A percentile compares a stretch with the other conserved stretches of the same genome.
Conservation (phyloP, 2,113 vertebrate species). For the Dunckerocampus dactyliophorus region DNA sequence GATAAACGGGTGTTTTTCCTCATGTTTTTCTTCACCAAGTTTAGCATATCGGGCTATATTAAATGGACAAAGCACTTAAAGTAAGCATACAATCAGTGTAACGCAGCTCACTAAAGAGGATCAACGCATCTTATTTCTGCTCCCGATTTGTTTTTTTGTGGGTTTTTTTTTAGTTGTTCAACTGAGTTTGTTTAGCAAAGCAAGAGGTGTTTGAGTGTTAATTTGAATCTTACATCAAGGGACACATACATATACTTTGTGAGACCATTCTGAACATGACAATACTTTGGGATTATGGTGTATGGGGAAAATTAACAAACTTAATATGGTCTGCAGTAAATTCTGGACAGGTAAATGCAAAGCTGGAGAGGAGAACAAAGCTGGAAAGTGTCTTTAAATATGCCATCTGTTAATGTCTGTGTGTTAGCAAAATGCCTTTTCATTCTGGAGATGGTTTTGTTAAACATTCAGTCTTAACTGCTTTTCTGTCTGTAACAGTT, state of each 20-base stretch:
- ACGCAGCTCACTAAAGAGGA: conserved; percentile 30
- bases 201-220: conserved; percentile 35
- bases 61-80: conserved; percentile 37
- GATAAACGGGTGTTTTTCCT: conserved; percentile 17
- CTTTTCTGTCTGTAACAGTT: conserved; percentile 38
- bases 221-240: conserved; percentile 24
- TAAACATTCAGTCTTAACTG: conserved; percentile 29
- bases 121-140: conserved; percentile 19
- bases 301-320: not conserved
- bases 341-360: too few relatives aligned
- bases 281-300: conserved; percentile 21
- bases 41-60: not conserved
- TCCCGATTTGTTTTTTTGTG: not conserved
- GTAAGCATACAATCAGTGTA: conserved; percentile 20
- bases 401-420: conserved; percentile 9
- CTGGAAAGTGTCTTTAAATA: too few relatives aligned
- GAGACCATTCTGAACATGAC: conserved; percentile 13
- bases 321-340: too few relatives aligned
- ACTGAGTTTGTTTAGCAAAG: not conserved
- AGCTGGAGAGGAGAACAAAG: too few relatives aligned
- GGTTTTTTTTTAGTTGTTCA: not conserved
- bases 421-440: conserved; percentile 13
- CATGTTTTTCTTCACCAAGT: conserved; percentile 33
- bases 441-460: conserved; percentile 10
- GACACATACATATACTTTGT: conserved; percentile 17